Conservation (phyloP, 1,140 invertebrate genomes). For the Helicoverpa zea region DNA sequence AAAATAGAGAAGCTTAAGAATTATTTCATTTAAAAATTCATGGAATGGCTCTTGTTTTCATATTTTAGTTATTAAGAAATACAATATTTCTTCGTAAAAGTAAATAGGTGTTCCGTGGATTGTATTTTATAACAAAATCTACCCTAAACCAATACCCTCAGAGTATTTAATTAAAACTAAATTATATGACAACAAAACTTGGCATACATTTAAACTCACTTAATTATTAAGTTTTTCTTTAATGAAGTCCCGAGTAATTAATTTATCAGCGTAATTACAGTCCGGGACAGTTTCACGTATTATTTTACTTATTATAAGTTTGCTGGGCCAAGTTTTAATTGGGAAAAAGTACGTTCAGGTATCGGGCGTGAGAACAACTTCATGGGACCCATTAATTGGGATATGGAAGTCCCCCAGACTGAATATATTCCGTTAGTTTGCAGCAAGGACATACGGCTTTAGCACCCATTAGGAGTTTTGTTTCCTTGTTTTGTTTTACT, state of each 20-base stretch:
- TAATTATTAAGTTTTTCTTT: conserved; percentile 21
- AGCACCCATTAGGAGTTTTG: conserved; percentile 27
- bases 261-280: conserved; percentile 31
- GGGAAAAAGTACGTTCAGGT: conserved; percentile 41
- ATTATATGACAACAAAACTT: conserved; percentile 2
- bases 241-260: conserved; percentile 5
- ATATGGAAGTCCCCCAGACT: conserved; percentile 9
- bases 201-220: neutral
- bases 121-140: neutral
- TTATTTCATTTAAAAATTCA: conserved; percentile 16
- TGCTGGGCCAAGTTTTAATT: conserved; percentile 48
- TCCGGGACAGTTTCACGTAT: conserved; percentile 32
- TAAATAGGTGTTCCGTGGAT: conserved; percentile 4
- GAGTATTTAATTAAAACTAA: conserved; percentile 15
- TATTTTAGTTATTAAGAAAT: conserved; percentile 18
- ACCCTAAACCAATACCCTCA: neutral
- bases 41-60: conserved; percentile 18
- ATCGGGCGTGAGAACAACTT: conserved; percentile 14
- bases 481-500: conserved; percentile 9
- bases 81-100: conserved; percentile 9
- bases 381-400: conserved; percentile 23
- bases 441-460: conserved; percentile 33
- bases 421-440: neutral
- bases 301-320: conserved; percentile 46
- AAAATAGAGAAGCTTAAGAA: conserved; percentile 12